Percentiles rank a stretch among this genome's conserved stretches.
phyloP scores from a whole-genome alignment of 2,888 invertebrate species.

The Apeira syringaria region DNA sequence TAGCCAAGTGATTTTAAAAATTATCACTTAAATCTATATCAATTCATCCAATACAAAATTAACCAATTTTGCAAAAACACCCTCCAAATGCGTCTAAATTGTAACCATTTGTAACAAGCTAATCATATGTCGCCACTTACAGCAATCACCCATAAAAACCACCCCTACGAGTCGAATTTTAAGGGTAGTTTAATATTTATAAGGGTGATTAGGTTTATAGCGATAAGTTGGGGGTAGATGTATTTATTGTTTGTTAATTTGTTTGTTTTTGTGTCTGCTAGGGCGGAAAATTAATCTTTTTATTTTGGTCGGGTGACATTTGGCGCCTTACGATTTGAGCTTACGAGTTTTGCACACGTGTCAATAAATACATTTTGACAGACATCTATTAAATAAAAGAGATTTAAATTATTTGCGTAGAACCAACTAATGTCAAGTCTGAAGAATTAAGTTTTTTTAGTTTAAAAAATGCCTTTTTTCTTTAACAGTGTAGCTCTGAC shows the following conservation, averaged over 20 bases:
- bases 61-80: not conserved
- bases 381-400: too few species aligned
- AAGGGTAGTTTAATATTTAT: conserved; percentile 36
- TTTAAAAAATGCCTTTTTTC: too few species aligned
- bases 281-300: conserved; percentile 28
- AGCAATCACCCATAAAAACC: conserved; percentile 31
- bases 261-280: conserved; percentile 34
- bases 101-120: conserved; percentile 17
- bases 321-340: conserved; percentile 3
- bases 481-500: too few species aligned
- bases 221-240: conserved; percentile 29
- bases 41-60: not conserved
- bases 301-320: conserved; percentile 18
- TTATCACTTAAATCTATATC: not conserved
- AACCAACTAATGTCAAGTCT: too few species aligned
- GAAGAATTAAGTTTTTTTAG: too few species aligned
- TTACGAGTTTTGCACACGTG: too few species aligned
- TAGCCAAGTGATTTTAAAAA: too few species aligned
- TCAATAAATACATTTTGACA: too few species aligned
- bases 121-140: conserved; percentile 35
- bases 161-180: conserved; percentile 25
- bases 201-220: conserved; percentile 33
- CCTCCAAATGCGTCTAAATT: conserved; percentile 2
- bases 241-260: conserved; percentile 38
- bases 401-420: too few species aligned